Conservation (phyloP, 2,797 vertebrate genomes). For the Microctenopoma lineatum region DNA sequence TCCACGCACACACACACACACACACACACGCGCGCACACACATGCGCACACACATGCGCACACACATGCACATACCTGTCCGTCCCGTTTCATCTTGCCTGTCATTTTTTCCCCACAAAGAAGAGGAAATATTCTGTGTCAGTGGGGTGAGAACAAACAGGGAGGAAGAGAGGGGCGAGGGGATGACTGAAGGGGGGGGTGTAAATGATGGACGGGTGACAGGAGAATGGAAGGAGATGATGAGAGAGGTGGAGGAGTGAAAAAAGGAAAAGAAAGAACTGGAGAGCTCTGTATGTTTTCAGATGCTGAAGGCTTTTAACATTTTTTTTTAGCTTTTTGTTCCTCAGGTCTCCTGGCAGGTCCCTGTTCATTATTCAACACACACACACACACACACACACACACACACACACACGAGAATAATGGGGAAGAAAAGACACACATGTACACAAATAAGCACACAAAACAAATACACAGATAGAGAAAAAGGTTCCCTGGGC, state of each 20-base stretch:
- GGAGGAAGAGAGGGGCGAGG: not conserved
- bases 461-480: conserved; percentile 24
- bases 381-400: conserved; percentile 20
- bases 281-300: not conserved
- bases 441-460: conserved; percentile 16
- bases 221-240: not conserved
- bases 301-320: conserved; percentile 32
- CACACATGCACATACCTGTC: conserved; percentile 11
- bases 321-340: conserved; percentile 16
- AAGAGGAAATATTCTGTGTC: conserved; percentile 35
- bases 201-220: not conserved
- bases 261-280: not conserved
- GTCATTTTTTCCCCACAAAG: conserved; percentile 5
- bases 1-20: conserved; percentile 6
- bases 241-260: conserved; percentile 10
- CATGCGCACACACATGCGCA: conserved; percentile 2
- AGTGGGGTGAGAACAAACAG: conserved; percentile 28
- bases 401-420: conserved; percentile 9
- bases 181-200: not conserved
- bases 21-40: conserved; percentile 6
- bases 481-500: conserved; percentile 20
- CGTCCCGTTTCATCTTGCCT: not conserved
- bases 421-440: conserved; percentile 17
- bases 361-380: conserved; percentile 27
- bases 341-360: conserved; percentile 17